phyloP scores from a whole-genome alignment of 92 coral and sea anemone genomes.

The Epizoanthus fatuus region DNA sequence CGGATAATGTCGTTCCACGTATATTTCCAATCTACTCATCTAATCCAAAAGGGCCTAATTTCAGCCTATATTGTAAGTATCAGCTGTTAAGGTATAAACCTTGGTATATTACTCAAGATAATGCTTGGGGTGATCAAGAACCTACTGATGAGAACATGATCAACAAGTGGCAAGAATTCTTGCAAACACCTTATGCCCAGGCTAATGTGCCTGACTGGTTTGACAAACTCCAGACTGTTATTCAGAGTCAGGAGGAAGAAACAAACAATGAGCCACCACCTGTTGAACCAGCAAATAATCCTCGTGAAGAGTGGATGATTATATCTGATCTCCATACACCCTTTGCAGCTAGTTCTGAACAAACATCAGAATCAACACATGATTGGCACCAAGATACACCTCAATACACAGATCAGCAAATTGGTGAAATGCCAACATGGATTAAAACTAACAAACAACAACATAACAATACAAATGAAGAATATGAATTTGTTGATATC shows the following conservation, averaged over 20 bases:
- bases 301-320: not conserved
- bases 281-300: not conserved
- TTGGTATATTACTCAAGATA: constrained; percentile 53
- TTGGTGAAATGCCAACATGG: no score
- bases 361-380: not conserved
- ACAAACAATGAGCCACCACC: not conserved
- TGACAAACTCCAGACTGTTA: constrained; percentile 65
- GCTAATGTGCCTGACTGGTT: constrained; percentile 74
- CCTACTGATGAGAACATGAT: constrained; percentile 47
- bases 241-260: constrained; percentile 52
- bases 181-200: constrained; percentile 58
- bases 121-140: constrained; percentile 76
- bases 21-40: constrained; percentile 30
- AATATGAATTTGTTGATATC: no score
- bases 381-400: not conserved
- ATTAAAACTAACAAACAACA: no score
- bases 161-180: constrained; percentile 28
- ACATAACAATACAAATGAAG: no score
- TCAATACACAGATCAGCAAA: not conserved
- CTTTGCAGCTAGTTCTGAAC: not conserved
- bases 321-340: not conserved
- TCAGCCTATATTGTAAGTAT: constrained; percentile 56
- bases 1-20: constrained; percentile 15
- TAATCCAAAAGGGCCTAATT: constrained; percentile 45
- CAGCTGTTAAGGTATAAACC: constrained; percentile 68